Evolutionary conservation across 2,888 invertebrate species (phyloP).

Genomic region (Iselma pallidipennis): DNA sequence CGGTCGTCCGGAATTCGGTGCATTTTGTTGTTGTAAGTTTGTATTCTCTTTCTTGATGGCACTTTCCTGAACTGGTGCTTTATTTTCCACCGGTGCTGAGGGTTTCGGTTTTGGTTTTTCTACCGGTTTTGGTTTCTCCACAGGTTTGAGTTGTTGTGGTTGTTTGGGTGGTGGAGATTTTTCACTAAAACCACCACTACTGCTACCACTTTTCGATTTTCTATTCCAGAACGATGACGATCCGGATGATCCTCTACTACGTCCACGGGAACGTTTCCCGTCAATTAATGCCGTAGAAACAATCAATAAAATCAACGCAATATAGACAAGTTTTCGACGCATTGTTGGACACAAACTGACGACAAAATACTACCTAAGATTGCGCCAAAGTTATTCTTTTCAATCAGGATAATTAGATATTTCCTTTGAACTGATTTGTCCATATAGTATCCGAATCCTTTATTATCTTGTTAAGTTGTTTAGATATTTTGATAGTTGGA

Average conservation of each 20-base stretch:
- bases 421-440: not conserved
- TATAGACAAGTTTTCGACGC: not conserved
- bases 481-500: not conserved
- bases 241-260: slow-evolving; percentile 16
- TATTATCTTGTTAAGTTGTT: not conserved
- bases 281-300: not conserved
- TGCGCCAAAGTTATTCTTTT: too few species aligned
- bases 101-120: slow-evolving; percentile 12
- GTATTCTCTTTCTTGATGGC: slow-evolving; percentile 32
- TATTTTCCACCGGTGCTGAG: slow-evolving; percentile 13
- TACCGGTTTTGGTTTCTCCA: slow-evolving; percentile 11
- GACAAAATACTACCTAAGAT: too few species aligned
- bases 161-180: slow-evolving; percentile 7
- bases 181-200: slow-evolving; percentile 4
- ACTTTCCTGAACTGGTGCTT: slow-evolving; percentile 23
- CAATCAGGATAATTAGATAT: not conserved
- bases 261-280: slow-evolving; percentile 14
- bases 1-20: slow-evolving; percentile 13
- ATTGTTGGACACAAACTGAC: not conserved
- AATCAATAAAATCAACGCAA: slow-evolving; percentile 1
- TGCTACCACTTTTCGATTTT: slow-evolving; percentile 16
- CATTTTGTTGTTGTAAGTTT: not conserved
- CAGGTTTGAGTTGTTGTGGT: slow-evolving; percentile 10
- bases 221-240: slow-evolving; percentile 26
- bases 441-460: too few species aligned